Evolutionary conservation across 2,797 vertebrate species (phyloP), one percentile per base, ranked within the genome.

Genomic region (Malacoraja senta): DNA sequence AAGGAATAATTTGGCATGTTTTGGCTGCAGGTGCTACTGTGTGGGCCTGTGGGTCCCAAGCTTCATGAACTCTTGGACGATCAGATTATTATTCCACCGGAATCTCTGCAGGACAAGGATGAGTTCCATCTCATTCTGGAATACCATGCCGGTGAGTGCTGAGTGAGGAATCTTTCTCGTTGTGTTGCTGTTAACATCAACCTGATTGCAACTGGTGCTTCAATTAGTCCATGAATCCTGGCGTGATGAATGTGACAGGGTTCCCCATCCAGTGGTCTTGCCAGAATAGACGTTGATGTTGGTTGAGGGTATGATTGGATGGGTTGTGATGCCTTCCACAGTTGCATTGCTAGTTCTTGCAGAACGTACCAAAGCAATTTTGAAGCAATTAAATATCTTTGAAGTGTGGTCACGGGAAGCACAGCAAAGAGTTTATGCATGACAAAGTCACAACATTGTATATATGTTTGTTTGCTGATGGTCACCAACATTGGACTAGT

Each of bases 91-190:
- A 98, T 99, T 81, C 98, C 99, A 0, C 97, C 98, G 2, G 97
- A 97, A 78, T 99, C 99, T n/a, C 95, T 99, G 91, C 98, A 99
- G 95, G 98, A 98, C 95, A 96, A 94, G 0, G 99, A 99, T 79
- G 98, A 99, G 94, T 99, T 96, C 94, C 99, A 99, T 95, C 98
- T 99, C 79, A 99, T 99, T 94, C 96, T 99, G 96, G 99, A 99
- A 94, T 99, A 99, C 94, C 98, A 97, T 97, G 97, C 97, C 96
- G 98, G 98, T 98, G n/a, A 78, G 93, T 84, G 65, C 19, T 4
- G 81, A 68, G 53, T 35, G 21, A 32, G 8, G 10, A 63, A 19
- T 68, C 10, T 61, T 38, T 32, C 8, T 24, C 6, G 13, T 93
- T 63, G 32, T 13, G 29, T 1, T n/a, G 2, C 7, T 88, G n/a